Base-by-base conservation (phyloP, 2,888 invertebrate species). In the Clepsis dumicolana region DNA sequence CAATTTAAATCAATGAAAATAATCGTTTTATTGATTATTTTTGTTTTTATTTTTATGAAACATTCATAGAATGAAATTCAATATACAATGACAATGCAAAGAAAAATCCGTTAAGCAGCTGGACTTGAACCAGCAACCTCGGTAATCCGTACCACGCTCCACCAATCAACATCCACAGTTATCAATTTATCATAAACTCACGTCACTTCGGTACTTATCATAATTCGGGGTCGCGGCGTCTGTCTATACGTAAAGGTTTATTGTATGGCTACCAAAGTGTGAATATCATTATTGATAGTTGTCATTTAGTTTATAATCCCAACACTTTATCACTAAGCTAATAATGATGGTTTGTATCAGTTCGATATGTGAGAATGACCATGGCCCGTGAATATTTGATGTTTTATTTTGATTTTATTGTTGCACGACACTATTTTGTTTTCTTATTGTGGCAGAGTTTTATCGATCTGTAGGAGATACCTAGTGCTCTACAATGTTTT, bases 361-460 rank as follows among this genome's bases (percentile, higher is more conserved):
- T 62, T 21, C 12, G 14, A 41, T 27, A 54, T 41, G 63, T 62
- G 53, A 59, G 53, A 69, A 60, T 64, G 71, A 73, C 70, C 70
- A 71, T 71, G 72, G 72, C 68, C 70, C 65, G 59, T 72, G 71
- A 56, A 71, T 74, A 73, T 72, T 72, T 53, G 63, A 57, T 68
- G 66, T 70, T 60, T 68, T 64, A 68, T 70, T 87, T 81, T 88
- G 83, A 87, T 89, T 92, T 92, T 87, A 86, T 92, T 92, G 91
- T 91, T 92, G 89, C 88, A 87, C 87, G 80, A 85, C 90, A 87
- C 84, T 84, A 83, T 86, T 83, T 89, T 92, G 87, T 91, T 92
- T 90, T 85, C 80, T 80, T 86, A 84, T 89, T 86, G 82, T 90
- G 88, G 88, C 87, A 93, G 90, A 92, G 91, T 85, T 93, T 92